Percentiles rank a stretch among this genome's conserved stretches.
Evolutionary conservation across 2,888 invertebrate species (phyloP).

Genomic region (Leptopilina myrica): DNA sequence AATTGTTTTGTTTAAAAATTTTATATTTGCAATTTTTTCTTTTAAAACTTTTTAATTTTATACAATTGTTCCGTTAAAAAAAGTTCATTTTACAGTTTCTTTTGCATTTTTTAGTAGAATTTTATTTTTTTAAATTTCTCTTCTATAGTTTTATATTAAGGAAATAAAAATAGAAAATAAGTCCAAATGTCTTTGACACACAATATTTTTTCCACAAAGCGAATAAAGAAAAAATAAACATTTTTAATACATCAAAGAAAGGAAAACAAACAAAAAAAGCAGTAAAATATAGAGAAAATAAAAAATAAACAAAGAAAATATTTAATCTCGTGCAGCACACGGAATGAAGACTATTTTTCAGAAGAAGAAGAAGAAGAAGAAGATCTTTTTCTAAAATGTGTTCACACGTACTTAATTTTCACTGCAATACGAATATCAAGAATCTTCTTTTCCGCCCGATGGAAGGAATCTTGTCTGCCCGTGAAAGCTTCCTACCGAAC

Average conservation of each 20-base stretch:
- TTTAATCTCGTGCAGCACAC: not conserved
- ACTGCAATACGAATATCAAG: conserved; percentile 26
- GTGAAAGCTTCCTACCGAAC: conserved; percentile 25
- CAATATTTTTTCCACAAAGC: no score
- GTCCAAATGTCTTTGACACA: no score
- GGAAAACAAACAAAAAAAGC: not conserved
- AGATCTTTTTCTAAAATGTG: not conserved
- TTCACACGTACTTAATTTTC: conserved; percentile 28
- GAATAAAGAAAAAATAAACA: no score
- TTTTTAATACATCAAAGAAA: not conserved
- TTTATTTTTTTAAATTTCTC: no score
- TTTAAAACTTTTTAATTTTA: no score
- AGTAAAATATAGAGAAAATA: not conserved
- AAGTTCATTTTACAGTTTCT: no score
- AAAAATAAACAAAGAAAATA: not conserved
- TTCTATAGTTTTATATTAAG: no score
- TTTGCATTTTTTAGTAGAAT: no score
- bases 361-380: not conserved
- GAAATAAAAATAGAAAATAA: no score
- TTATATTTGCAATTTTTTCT: no score
- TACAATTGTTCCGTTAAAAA: no score
- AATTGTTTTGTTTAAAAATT: no score
- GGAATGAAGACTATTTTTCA: not conserved
- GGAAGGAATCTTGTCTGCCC: conserved; percentile 25
- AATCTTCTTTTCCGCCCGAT: conserved; percentile 35